These are phyloP conservation scores for Archivesica marissinica DNA, from an alignment of 1,140 invertebrate species.

Conservation along the genomic window DNA sequence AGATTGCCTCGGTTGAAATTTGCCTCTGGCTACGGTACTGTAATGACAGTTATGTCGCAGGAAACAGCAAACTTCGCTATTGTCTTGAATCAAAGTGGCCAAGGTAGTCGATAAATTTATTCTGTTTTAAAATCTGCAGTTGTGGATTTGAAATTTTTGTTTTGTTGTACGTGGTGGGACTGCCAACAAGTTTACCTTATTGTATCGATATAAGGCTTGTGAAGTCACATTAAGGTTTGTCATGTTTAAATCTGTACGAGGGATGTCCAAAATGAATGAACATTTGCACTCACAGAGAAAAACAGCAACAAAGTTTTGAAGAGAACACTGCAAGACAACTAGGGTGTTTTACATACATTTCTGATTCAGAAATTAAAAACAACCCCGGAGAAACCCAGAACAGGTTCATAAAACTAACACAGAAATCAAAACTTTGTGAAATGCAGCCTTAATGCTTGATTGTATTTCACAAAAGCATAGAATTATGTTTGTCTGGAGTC, in stretches of 20 bases:
- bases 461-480: background rate
- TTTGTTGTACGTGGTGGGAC: background rate
- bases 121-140: background rate
- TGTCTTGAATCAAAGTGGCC: no score
- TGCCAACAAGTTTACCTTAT: background rate
- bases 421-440: background rate
- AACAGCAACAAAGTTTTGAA: background rate
- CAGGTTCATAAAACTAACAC: background rate
- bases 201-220: background rate
- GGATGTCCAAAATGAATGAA: background rate
- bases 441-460: background rate
- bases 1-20: no score
- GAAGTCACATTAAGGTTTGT: constrained; percentile 3
- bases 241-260: background rate
- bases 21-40: no score
- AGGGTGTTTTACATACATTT: background rate
- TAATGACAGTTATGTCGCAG: no score
- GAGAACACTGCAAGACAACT: background rate
- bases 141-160: constrained; percentile 10
- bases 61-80: no score
- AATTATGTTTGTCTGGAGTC: constrained; percentile 35
- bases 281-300: constrained; percentile 1
- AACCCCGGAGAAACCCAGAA: background rate
- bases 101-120: no score
- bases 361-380: no score